Evolutionary conservation across 2,797 vertebrate species (phyloP), one percentile per base, ranked within the genome.

Genomic region (Anguilla marmorata): DNA sequence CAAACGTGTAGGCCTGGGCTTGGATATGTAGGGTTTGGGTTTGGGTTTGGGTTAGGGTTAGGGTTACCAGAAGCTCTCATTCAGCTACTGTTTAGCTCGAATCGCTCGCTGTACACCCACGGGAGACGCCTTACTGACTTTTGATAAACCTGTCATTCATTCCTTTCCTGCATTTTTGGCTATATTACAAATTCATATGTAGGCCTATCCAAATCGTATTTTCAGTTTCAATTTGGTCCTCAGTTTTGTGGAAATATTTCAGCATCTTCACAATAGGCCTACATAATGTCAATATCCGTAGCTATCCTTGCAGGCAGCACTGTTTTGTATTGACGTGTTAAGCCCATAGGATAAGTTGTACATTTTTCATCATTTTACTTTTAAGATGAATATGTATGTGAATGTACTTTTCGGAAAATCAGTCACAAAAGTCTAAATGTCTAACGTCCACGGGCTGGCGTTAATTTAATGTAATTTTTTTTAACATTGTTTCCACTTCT

Each of bases 41-140:
- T 37, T 37, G 37, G 37, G 33, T 33, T 33, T 33, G 33, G 33
- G 37, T 41, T 41, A 3, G 37, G 37, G 37, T 41, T 41, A 41
- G 37, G 37, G 37, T 41, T 89, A 93, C 92, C 91, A 95, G 94
- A 94, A 93, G 93, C 94, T 93, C 88, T 90, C 94, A 93, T 94
- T 96, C 93, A 93, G 37, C 37, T 41, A 41, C 89, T 93, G 86
- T 91, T 91, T 88, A 92, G 93, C 92, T 93, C 94, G 94, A 94
- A 93, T 92, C 94, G 93, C 94, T 92, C 94, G 93, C 94, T 94
- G 94, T 92, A 90, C 96, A 95, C 95, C 96, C 96, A 96, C 96
- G 89, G 93, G 89, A 92, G 82, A 89, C 69, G 88, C 88, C 85
- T 58, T 30, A 91, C 80, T 92, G 93, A 92, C 90, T 91, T 93